phyloP scores from a whole-genome alignment of 2,113 vertebrate species.

The Caracal caracal region DNA sequence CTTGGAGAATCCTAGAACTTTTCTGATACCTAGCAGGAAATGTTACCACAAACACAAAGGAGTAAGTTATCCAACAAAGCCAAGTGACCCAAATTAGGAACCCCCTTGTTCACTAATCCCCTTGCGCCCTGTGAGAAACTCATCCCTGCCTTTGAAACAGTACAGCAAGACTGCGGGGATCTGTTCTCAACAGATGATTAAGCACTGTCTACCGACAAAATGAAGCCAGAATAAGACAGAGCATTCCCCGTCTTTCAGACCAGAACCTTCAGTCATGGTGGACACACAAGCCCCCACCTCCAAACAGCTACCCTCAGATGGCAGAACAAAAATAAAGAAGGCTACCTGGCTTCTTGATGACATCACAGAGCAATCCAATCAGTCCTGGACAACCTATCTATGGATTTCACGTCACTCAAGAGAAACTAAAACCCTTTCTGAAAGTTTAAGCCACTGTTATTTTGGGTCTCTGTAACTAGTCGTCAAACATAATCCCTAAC shows the following conservation, averaged over 20 bases:
- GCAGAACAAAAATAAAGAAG: not conserved
- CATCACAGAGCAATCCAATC: not conserved
- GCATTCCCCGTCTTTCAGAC: too few relatives aligned
- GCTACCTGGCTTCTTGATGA: not conserved
- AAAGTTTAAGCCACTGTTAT: not conserved
- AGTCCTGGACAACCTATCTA: not conserved
- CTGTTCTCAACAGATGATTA: not conserved
- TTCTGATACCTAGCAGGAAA: not conserved
- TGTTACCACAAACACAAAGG: not conserved
- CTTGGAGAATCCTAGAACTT: not conserved
- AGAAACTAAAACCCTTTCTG: not conserved
- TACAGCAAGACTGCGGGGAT: not conserved
- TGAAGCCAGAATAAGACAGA: not conserved
- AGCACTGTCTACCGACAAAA: not conserved
- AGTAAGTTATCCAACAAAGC: not conserved
- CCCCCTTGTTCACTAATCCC: not conserved
- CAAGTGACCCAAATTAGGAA: not conserved
- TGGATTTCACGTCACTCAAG: not conserved
- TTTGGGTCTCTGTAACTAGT: not conserved
- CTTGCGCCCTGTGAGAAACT: not conserved
- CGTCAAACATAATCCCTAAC: not conserved
- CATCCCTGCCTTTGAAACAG: not conserved
- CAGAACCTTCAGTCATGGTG: not conserved
- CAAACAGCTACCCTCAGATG: not conserved
- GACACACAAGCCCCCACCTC: not conserved